Evolutionary conservation across 1,140 invertebrate genomes (phyloP), one percentile per base, ranked within the genome.

Genomic region (Contarinia nasturtii): DNA sequence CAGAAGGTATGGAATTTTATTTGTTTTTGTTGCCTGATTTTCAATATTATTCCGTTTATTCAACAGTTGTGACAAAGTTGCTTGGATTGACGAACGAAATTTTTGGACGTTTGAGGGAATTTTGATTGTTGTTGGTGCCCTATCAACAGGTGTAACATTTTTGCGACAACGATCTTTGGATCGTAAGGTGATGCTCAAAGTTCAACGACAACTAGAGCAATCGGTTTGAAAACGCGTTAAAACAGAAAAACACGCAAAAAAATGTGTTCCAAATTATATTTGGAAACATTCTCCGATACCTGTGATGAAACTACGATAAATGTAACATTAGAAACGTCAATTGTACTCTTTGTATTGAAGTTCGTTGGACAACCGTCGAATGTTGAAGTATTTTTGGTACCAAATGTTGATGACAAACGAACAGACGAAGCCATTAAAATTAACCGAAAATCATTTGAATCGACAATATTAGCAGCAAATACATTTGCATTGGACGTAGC

Each of bases 81-180:
- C 71, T 15, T 81, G 77, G 66, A 67, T 84, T 27, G 82, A 85
- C 55, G 80, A 85, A 59, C 66, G 71, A 47, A 73, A 77, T 40
- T 93, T 86, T 64, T 86, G 86, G 75, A 78, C 83, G 55, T 92
- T 93, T 60, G 79, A 88, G 57, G 71, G 71, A 12, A 74, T 78
- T 50, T 79, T 80, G 63, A 78, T 86, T 54, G 58, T 75, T 0
- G 46, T 79, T 27, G 77, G 77, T 10, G 50, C 79, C 5, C 53
- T 78, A 11, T 84, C 79, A 20, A 74, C 58, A 48, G 48, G 54
- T 49, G 54, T 21, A 47, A 58, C 14, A 58, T 40, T 22, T 53
- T 52, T 57, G 3, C 48, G 60, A 1, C 56, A 63, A 48, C 53
- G 60, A 15, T 47, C 59, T 21, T 46, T 71, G 21, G 64, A 65